These are phyloP conservation scores for Upupa epops DNA, from an alignment of 2,113 vertebrate species.

Conservation along the genomic window DNA sequence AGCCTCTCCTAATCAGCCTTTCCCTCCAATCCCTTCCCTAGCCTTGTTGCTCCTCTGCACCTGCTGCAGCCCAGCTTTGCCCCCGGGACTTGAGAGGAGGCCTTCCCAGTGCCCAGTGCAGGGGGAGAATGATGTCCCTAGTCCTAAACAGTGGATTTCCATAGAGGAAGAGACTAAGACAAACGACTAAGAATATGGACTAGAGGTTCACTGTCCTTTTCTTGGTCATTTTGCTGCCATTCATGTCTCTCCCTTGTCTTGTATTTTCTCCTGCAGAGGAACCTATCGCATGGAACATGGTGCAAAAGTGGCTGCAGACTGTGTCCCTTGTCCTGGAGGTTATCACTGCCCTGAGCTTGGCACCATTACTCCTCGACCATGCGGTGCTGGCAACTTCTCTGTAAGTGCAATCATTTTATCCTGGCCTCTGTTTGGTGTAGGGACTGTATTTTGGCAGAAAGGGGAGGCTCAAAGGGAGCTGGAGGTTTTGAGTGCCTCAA, in stretches of 20 bases:
- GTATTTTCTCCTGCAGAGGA: slow-evolving; percentile 69
- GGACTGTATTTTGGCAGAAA: background rate
- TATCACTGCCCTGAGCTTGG: slow-evolving; percentile 84
- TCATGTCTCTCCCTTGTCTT: background rate
- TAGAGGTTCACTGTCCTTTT: background rate
- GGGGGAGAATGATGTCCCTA: no score
- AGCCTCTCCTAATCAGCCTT: no score
- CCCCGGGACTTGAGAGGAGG: no score
- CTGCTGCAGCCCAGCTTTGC: no score
- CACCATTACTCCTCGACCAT: slow-evolving; percentile 76
- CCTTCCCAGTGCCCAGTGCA: no score
- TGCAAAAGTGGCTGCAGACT: slow-evolving; percentile 75
- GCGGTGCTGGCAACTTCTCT: slow-evolving; percentile 87
- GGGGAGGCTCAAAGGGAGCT: background rate
- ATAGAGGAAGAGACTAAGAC: no score
- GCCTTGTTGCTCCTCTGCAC: no score
- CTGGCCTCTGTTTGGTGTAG: background rate
- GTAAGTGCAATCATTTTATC: slow-evolving; percentile 67
- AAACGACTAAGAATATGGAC: background rate
- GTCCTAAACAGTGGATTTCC: background rate
- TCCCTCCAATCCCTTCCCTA: no score
- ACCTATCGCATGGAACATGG: slow-evolving; percentile 76
- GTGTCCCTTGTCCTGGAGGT: slow-evolving; percentile 81
- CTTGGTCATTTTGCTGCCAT: fast-evolving
- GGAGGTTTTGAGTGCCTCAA: background rate